Base-by-base conservation (phyloP, 2,113 vertebrate genomes). In the Menura novaehollandiae region DNA sequence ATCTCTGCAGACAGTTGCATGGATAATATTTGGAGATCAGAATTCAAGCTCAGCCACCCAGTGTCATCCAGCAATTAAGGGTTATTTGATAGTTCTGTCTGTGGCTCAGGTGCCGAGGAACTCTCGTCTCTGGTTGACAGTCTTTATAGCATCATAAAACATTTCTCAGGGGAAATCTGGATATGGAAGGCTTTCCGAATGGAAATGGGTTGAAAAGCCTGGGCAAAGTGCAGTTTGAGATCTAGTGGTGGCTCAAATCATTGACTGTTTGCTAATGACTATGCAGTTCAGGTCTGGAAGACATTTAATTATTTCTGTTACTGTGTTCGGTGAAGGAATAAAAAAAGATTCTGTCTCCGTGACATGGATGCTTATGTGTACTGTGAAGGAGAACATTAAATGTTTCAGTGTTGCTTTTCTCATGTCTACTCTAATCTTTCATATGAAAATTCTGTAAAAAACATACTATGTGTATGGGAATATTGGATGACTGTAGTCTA, bases 71-170 rank as follows among this genome's bases (percentile, higher is more conserved):
- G 95, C 97, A 98, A 98, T 98, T 98, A 98, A 98, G 95, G 95
- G 95, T 95, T 98, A 98, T 97, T 98, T 98, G 97, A 98, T 98
- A 97, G 95, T 97, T 96, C 72, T 97, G 93, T 97, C 95, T 98
- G 97, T 96, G 97, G 90, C 97, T 98, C 96, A 98, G 97, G 96
- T 98, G 97, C 95, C 9, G 28, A 91, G 91, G 91, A 96, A 81
- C 97, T 97, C 92, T 96, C 2, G 9, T 93, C 94, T 97, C 95
- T 97, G 91, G 93, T 81, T 95, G 94, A 96, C 95, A 93, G 97
- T 97, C 97, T 98, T 98, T 98, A 98, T 97, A 95, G 97, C 94
- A 96, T 97, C 95, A 94, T 97, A 97, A 98, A 98, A 92, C 62
- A 68, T 87, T 97, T 97, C 97, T 96, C 97, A 33, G 75, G 97